Evolutionary conservation across 2,888 invertebrate species (phyloP).

Genomic region (Camponotus fellah): DNA sequence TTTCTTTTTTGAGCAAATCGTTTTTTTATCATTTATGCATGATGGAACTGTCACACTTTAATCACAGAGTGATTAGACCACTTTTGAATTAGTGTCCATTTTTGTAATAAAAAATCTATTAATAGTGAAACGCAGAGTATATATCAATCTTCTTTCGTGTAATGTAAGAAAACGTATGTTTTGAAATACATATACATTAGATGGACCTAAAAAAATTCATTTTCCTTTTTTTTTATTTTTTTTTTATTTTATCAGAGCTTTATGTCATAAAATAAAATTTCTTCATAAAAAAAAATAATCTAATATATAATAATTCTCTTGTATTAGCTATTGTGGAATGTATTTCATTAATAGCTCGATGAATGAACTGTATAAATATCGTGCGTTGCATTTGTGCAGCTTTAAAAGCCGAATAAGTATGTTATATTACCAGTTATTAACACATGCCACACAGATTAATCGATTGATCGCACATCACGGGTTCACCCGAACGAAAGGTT

Average conservation of each 20-base stretch:
- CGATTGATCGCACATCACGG: neutral
- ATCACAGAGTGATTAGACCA: conserved; percentile 25
- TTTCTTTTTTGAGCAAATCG: neutral
- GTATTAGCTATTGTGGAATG: conserved; percentile 41
- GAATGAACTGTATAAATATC: conserved; percentile 41
- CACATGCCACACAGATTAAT: neutral
- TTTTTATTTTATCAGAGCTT: conserved; percentile 1
- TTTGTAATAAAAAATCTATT: conserved; percentile 11
- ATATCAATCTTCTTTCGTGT: conserved; percentile 26
- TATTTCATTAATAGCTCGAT: conserved; percentile 35
- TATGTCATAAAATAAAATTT: neutral
- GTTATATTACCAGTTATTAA: conserved; percentile 18
- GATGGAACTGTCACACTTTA: conserved; percentile 17
- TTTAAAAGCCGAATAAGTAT: conserved; percentile 50
- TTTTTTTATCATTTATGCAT: conserved; percentile 30
- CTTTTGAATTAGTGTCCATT: conserved; percentile 15
- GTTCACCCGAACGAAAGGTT: neutral
- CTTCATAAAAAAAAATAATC: neutral
- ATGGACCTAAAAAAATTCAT: neutral
- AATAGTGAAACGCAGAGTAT: conserved; percentile 23
- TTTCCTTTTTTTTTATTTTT: conserved; percentile 14
- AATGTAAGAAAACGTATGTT: conserved; percentile 36
- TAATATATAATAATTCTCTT: neutral
- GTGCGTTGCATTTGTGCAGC: conserved; percentile 60
- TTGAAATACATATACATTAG: neutral